Conservation (phyloP, 2,888 invertebrate species). For the Sesia bembeciformis region DNA sequence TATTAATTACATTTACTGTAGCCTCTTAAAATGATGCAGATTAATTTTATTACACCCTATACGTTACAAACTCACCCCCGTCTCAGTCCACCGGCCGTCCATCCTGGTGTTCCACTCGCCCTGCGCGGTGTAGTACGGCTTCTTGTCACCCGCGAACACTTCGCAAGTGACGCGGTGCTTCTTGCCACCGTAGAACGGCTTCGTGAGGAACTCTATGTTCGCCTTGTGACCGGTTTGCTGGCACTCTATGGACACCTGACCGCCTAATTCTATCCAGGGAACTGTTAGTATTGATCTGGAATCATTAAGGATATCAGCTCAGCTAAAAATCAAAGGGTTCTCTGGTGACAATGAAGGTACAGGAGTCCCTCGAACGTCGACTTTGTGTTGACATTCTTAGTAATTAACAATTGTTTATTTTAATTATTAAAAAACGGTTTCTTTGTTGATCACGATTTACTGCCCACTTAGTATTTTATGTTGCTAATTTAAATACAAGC, state of each 20-base stretch:
- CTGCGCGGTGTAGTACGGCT: slow-evolving; percentile 88
- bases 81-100: slow-evolving; percentile 91
- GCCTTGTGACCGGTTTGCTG: slow-evolving; percentile 95
- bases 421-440: no score
- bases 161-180: slow-evolving; percentile 92
- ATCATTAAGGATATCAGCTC: neutral
- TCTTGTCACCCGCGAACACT: slow-evolving; percentile 87
- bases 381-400: no score
- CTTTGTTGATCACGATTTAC: no score
- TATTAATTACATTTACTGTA: no score
- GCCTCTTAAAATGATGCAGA: neutral
- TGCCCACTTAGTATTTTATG: no score
- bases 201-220: slow-evolving; percentile 95
- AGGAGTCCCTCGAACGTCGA: no score
- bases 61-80: slow-evolving; percentile 58
- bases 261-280: slow-evolving; percentile 99
- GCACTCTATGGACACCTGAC: slow-evolving; percentile 91
- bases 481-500: no score
- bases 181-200: slow-evolving; percentile 98
- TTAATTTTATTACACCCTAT: neutral
- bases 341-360: no score
- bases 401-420: no score
- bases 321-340: no score
- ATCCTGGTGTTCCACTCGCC: slow-evolving; percentile 99
- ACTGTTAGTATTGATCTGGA: slow-evolving; percentile 94